Evolutionary conservation across 2,797 vertebrate species (phyloP).

Genomic region (Oreochromis grahami): DNA sequence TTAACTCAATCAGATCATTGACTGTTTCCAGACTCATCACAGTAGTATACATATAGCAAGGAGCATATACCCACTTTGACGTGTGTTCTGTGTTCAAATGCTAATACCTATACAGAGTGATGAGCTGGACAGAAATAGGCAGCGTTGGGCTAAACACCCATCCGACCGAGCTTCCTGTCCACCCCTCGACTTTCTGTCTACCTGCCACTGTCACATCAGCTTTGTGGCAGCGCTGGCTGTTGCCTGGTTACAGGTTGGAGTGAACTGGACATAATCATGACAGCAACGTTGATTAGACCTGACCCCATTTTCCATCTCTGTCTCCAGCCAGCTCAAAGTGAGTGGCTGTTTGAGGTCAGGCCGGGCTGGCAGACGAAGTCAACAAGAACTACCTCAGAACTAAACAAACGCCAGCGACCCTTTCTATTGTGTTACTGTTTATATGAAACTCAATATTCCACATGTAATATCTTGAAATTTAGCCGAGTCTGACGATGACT

Average conservation of each 20-base stretch:
- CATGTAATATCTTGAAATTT: background rate
- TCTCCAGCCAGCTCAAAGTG: conserved; percentile 49
- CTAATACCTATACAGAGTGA: conserved; percentile 1
- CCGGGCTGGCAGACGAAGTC: conserved; percentile 39
- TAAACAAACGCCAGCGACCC: conserved; percentile 22
- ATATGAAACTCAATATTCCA: background rate
- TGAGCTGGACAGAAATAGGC: conserved; percentile 36
- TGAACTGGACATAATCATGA: conserved; percentile 68
- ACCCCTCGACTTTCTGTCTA: conserved; percentile 39
- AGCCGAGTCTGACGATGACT: background rate
- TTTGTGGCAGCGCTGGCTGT: conserved; percentile 55
- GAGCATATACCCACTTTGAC: conserved; percentile 11
- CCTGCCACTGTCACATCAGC: conserved; percentile 66
- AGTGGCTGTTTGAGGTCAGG: conserved; percentile 71
- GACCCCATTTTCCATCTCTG: conserved; percentile 61
- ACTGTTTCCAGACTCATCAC: conserved; percentile 21
- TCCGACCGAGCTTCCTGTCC: conserved; percentile 35
- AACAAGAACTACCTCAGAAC: background rate
- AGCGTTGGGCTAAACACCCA: background rate
- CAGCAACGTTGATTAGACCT: conserved; percentile 70
- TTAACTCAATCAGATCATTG: conserved; percentile 23
- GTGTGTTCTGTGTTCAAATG: background rate
- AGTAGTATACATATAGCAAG: background rate
- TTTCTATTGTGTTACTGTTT: background rate
- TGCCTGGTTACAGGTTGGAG: conserved; percentile 69